Evolutionary conservation across 2,797 vertebrate species (phyloP).

Genomic region (Florisuga fusca): DNA sequence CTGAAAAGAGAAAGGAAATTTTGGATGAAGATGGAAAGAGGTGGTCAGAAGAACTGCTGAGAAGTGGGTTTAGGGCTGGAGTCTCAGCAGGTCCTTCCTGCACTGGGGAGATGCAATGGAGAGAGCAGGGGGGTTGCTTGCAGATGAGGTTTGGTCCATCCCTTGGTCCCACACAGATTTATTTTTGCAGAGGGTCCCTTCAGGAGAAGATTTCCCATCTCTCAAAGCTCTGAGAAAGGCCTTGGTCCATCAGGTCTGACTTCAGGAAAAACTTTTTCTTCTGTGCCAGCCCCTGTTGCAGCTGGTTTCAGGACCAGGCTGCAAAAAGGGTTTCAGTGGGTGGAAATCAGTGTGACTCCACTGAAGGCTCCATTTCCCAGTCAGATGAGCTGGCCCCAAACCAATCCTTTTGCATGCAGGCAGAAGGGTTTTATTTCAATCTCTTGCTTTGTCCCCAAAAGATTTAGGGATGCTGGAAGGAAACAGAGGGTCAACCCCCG

Average conservation of each 20-base stretch:
- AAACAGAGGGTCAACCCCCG: not conserved
- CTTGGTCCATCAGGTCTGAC: not conserved
- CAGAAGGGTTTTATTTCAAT: not conserved
- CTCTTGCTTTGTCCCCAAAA: not conserved
- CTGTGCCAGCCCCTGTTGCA: not conserved
- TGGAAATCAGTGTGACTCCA: not conserved
- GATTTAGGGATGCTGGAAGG: not conserved
- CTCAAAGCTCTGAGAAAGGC: not conserved
- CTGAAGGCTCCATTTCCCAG: not conserved
- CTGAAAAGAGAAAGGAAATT: conserved; percentile 1
- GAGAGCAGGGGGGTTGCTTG: accelerated
- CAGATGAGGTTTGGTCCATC: not conserved
- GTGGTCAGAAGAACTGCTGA: not conserved
- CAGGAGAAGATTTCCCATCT: not conserved
- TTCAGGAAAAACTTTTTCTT: not conserved
- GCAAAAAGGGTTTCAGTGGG: not conserved
- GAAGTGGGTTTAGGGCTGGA: not conserved
- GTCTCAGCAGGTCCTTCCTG: not conserved
- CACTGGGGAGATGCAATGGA: not conserved
- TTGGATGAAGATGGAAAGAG: not conserved
- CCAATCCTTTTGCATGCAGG: not conserved
- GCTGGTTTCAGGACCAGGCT: not conserved
- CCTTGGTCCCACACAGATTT: not conserved
- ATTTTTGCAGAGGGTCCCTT: not conserved
- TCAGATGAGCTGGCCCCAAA: not conserved